Evolutionary conservation across 2,797 vertebrate genomes (phyloP), one percentile per base, ranked within the genome.

Genomic region (Enteromius argenteus): DNA sequence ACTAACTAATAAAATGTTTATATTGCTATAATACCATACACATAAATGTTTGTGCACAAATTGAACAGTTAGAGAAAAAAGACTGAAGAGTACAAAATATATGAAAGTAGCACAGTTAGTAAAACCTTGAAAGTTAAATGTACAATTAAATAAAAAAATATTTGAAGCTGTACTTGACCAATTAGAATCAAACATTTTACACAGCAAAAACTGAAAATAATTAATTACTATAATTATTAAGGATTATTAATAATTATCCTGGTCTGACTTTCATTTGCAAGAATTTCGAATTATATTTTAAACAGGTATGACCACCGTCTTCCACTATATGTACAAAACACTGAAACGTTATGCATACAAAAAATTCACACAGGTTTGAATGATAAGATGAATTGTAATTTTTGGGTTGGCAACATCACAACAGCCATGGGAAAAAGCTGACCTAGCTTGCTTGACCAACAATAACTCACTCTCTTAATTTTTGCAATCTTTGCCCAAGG

Each of bases 371-470:
- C 10, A 21, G 19, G 5, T 51, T 51, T 73, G 27, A 13, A 32
- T 3, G 9, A 73, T 17, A 35, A 10, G 46, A 11, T 5, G 0
- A 73, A 14, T 53, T 74, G 10, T 35, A 53, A 37, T 21, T 4
- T 74, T 21, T 74, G 71, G 44, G 19, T 21, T 73, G 1, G 35
- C 21, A 39, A 27, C 23, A n/a, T 42, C 1, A 23, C 7, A 39
- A 58, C 56, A 39, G 3, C n/a, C 35, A 46, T 78, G 75, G 53
- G 68, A 44, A 60, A 81, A 81, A 44, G 67, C 17, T 11, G 23
- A 32, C 37, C 39, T 46, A 44, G 35, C 9, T 15, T 35, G 7
- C 7, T 68, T 80, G 15, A 69, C 23, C 35, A 69, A 30, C 13
- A 71, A 17, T 30, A 68, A 53, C 0, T 27, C 1, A 53, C 0